Conservation (phyloP, 2,113 vertebrate species). For the Oreotrochilus melanogaster region DNA sequence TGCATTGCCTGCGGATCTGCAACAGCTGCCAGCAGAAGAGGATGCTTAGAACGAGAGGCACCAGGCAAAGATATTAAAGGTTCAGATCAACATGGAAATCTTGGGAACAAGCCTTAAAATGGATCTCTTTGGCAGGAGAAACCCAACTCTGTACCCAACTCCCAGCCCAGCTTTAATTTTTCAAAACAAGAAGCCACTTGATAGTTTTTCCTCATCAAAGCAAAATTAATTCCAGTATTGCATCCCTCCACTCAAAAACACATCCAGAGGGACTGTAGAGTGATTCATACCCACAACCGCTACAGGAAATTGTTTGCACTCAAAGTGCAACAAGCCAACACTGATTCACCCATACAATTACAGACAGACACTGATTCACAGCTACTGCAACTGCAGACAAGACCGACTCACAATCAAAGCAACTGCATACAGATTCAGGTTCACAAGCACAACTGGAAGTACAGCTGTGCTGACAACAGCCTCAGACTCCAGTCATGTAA, state of each 20-base stretch:
- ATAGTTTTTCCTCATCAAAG: constrained; percentile 59
- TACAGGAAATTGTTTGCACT: constrained; percentile 64
- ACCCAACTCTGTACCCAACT: neutral
- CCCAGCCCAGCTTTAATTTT: constrained; percentile 42
- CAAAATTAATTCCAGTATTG: constrained; percentile 57
- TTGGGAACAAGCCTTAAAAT: neutral
- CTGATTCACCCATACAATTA: constrained; percentile 62
- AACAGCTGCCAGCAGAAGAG: neutral
- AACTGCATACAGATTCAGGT: constrained; percentile 42
- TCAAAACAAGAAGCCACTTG: neutral
- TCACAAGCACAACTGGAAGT: constrained; percentile 56
- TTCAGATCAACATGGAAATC: neutral
- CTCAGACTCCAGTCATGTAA: neutral
- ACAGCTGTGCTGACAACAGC: neutral
- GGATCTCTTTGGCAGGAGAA: neutral
- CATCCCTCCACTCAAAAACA: constrained; percentile 40
- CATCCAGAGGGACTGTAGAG: constrained; percentile 59
- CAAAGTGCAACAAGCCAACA: constrained; percentile 64
- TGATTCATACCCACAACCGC: constrained; percentile 41
- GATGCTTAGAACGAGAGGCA: neutral
- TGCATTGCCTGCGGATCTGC: neutral
- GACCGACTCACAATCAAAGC: constrained; percentile 68
- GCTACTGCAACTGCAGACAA: constrained; percentile 60
- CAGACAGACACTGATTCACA: constrained; percentile 68
- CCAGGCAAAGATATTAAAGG: neutral